phyloP scores from a whole-genome alignment of 2,797 vertebrate genomes.

The Nannoperca obscura region DNA sequence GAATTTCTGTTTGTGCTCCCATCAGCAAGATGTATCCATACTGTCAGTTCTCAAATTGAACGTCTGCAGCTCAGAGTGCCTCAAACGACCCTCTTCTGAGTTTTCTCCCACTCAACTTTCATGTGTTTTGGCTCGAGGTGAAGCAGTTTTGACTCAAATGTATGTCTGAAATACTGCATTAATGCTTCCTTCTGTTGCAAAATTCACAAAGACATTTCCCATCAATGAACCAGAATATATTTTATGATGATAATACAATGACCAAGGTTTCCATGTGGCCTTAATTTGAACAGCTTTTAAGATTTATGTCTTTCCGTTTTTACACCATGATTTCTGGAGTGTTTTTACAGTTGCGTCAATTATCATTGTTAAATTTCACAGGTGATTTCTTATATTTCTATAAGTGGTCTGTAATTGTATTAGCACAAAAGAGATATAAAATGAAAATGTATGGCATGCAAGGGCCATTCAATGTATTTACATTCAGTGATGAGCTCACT shows the following conservation, averaged over 20 bases:
- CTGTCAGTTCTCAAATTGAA: conserved; percentile 64
- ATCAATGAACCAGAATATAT: conserved; percentile 36
- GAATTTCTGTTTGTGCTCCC: conserved; percentile 53
- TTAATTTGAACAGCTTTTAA: conserved; percentile 22
- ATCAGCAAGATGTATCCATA: conserved; percentile 51
- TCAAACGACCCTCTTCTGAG: conserved; percentile 44
- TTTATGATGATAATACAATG: conserved; percentile 24
- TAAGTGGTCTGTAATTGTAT: background rate
- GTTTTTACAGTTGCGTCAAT: background rate
- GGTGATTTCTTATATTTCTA: background rate
- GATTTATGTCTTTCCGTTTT: conserved; percentile 2
- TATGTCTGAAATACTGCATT: conserved; percentile 28
- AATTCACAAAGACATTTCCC: conserved; percentile 26
- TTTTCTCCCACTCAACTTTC: conserved; percentile 53
- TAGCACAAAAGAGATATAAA: background rate
- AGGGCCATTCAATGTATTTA: background rate
- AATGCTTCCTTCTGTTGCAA: conserved; percentile 5
- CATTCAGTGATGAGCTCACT: background rate
- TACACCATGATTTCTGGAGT: background rate
- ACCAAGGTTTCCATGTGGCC: conserved; percentile 7
- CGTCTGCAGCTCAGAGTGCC: conserved; percentile 51
- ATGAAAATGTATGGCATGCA: background rate
- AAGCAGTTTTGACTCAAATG: conserved; percentile 42
- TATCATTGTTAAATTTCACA: conserved; percentile 5
- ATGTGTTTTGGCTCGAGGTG: conserved; percentile 41